Conservation (phyloP, 2,113 vertebrate species). For the Gadus macrocephalus region DNA sequence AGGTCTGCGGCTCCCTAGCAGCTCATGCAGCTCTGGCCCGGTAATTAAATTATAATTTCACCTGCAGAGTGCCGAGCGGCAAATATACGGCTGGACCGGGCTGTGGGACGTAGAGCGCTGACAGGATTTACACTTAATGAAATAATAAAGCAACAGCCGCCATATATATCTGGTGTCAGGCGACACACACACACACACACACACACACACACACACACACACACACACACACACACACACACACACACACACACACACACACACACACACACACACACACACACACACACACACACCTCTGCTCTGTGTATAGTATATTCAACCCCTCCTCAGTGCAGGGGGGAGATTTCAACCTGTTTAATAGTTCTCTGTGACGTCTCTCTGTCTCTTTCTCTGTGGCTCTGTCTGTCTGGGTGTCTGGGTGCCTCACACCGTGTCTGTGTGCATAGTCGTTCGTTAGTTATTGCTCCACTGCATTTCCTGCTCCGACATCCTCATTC, state of each 20-base stretch:
- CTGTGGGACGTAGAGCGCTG: slow-evolving; percentile 60
- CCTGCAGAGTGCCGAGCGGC: slow-evolving; percentile 87
- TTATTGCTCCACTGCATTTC: not conserved
- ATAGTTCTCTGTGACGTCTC: not conserved
- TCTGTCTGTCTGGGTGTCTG: slow-evolving; percentile 1
- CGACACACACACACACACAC: slow-evolving; percentile 36
- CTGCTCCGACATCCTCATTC: not conserved
- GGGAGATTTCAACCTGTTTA: too few relatives aligned
- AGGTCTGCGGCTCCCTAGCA: slow-evolving; percentile 91
- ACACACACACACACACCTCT: not conserved
- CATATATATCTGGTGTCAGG: slow-evolving; percentile 72
- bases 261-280: slow-evolving; percentile 52
- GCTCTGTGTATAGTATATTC: not conserved
- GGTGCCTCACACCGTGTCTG: slow-evolving; percentile 4
- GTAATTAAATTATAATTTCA: slow-evolving; percentile 99
- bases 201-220: slow-evolving; percentile 36
- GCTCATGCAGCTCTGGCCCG: slow-evolving; percentile 94
- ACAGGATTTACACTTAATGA: slow-evolving; percentile 92
- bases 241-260: slow-evolving; percentile 28
- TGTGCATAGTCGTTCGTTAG: not conserved
- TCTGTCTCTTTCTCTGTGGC: not conserved
- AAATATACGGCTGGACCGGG: slow-evolving; percentile 72
- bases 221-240: slow-evolving; percentile 23
- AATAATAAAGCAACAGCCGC: slow-evolving; percentile 89
- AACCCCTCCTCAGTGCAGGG: not conserved